Conservation (phyloP, 2,888 invertebrate genomes). For the Ennomos erosarius region DNA sequence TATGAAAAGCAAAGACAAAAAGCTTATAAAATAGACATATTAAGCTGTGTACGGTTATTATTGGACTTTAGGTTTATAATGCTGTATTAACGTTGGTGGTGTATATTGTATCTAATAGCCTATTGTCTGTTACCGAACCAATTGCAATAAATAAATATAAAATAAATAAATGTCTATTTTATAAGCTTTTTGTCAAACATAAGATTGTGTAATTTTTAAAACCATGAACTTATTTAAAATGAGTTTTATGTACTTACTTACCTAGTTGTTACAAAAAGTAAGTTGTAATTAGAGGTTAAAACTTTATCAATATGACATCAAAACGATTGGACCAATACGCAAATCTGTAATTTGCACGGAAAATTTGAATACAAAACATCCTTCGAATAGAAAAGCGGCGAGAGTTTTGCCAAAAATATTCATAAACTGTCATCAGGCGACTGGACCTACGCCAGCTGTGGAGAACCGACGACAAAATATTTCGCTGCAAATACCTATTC, state of each 20-base stretch:
- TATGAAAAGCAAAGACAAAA: conserved; percentile 49
- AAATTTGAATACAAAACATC: conserved; percentile 70
- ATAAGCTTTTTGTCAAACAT: no score
- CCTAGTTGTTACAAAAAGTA: no score
- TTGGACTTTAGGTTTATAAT: no score
- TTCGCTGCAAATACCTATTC: conserved; percentile 80
- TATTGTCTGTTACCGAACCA: no score
- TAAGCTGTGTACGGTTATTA: no score
- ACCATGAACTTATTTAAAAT: conserved; percentile 40
- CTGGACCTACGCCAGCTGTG: conserved; percentile 83
- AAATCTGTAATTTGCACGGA: conserved; percentile 56
- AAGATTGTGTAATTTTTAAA: no score
- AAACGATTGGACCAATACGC: conserved; percentile 23
- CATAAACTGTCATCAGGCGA: conserved; percentile 84
- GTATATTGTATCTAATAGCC: no score
- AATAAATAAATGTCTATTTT: no score
- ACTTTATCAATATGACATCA: conserved; percentile 30
- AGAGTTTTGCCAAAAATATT: conserved; percentile 83
- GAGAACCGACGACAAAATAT: conserved; percentile 80
- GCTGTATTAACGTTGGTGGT: no score
- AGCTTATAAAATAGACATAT: no score
- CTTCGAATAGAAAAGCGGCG: conserved; percentile 68
- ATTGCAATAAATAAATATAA: no score
- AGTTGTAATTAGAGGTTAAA: conserved; percentile 32
- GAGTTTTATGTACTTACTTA: no score